Evolutionary conservation across 2,797 vertebrate species (phyloP).

Genomic region (Acipenser transmontanus): DNA sequence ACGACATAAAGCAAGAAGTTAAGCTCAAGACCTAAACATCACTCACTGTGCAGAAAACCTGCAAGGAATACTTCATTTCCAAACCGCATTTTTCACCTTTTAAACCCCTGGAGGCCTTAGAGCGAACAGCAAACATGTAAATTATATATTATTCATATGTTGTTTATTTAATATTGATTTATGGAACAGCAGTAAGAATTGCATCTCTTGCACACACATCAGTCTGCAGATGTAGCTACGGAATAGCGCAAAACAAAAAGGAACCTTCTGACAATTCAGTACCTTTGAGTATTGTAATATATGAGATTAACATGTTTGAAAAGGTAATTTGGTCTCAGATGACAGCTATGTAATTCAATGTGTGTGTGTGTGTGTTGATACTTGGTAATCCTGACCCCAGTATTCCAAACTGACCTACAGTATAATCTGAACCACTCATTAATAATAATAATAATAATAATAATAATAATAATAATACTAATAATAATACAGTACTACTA

Average conservation of each 20-base stretch:
- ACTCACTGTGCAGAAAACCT: slow-evolving; percentile 32
- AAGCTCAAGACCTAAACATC: slow-evolving; percentile 7
- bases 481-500: background rate
- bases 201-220: background rate
- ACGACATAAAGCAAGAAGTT: slow-evolving; percentile 23
- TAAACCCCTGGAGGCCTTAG: slow-evolving; percentile 35
- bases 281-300: too few relatives aligned
- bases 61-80: slow-evolving; percentile 26
- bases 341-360: too few relatives aligned
- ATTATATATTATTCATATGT: slow-evolving; percentile 60
- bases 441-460: too few relatives aligned
- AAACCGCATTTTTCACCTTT: slow-evolving; percentile 26
- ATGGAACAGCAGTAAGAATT: slow-evolving; percentile 43
- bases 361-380: too few relatives aligned
- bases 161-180: slow-evolving; percentile 66
- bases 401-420: too few relatives aligned
- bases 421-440: too few relatives aligned
- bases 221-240: background rate
- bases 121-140: slow-evolving; percentile 56
- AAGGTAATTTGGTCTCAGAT: too few relatives aligned
- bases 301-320: too few relatives aligned
- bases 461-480: too few relatives aligned
- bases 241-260: background rate
- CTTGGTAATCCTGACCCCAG: too few relatives aligned
- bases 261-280: too few relatives aligned